phyloP scores from a whole-genome alignment of 1,140 invertebrate species.

The Drosophila lacertosa region DNA sequence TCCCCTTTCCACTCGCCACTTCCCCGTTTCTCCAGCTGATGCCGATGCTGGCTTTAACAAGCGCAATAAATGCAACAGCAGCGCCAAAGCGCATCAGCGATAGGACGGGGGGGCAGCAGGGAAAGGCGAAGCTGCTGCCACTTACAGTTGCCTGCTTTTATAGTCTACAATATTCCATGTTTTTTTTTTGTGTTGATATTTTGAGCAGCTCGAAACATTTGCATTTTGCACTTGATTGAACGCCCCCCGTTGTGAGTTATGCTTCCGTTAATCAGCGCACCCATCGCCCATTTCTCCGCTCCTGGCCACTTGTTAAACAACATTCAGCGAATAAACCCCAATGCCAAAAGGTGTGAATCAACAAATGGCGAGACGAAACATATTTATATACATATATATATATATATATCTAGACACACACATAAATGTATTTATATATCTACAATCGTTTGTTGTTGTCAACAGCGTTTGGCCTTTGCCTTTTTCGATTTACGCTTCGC shows the following conservation, averaged over 20 bases:
- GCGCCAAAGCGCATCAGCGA: conserved; percentile 19
- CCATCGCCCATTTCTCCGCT: conserved; percentile 5
- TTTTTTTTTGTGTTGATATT: conserved; percentile 75
- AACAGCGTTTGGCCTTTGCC: conserved; percentile 57
- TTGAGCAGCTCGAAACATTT: conserved; percentile 72
- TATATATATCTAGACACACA: not conserved
- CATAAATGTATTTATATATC: not conserved
- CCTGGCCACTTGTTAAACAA: not conserved
- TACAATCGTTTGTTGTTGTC: conserved; percentile 37
- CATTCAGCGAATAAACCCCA: conserved; percentile 9
- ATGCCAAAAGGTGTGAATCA: conserved; percentile 77
- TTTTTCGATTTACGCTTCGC: conserved; percentile 49
- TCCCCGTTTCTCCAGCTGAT: conserved; percentile 13
- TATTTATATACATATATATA: too few species aligned
- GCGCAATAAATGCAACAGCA: conserved; percentile 80
- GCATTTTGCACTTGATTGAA: conserved; percentile 79
- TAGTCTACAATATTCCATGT: conserved; percentile 67
- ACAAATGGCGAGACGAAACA: conserved; percentile 54
- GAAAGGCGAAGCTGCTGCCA: conserved; percentile 8
- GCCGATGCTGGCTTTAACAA: conserved; percentile 67
- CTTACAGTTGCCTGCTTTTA: conserved; percentile 60
- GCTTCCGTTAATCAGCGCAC: conserved; percentile 73
- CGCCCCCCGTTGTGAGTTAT: conserved; percentile 56
- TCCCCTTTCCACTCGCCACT: conserved; percentile 21
- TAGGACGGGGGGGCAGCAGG: conserved; percentile 1